Evolutionary conservation across 2,113 vertebrate species (phyloP).

Genomic region (Gadus macrocephalus): DNA sequence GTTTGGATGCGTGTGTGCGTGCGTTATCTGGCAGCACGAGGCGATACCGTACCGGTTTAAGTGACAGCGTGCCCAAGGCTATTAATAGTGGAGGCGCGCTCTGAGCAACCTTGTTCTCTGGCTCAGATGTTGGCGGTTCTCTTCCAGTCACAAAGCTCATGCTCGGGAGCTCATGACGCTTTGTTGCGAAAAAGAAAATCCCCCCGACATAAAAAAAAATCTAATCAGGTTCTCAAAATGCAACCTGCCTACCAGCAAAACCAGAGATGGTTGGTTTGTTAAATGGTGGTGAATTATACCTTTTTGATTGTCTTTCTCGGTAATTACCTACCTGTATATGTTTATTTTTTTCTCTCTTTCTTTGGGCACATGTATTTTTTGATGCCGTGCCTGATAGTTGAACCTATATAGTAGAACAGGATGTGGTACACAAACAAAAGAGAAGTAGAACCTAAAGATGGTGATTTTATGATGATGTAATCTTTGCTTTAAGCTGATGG

Average conservation of each 20-base stretch:
- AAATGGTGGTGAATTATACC: conserved; percentile 1
- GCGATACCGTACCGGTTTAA: background rate
- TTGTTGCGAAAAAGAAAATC: conserved; percentile 7
- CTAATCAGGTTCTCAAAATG: conserved; percentile 3
- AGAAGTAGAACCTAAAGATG: conserved; percentile 6
- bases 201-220: too few relatives aligned
- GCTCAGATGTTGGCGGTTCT: background rate
- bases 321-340: background rate
- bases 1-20: background rate
- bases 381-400: conserved; percentile 6
- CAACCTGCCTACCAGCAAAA: conserved; percentile 9
- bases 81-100: background rate
- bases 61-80: background rate
- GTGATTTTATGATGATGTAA: conserved; percentile 5
- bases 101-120: background rate
- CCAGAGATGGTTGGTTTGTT: background rate
- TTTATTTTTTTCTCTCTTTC: conserved; percentile 6
- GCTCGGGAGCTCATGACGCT: background rate
- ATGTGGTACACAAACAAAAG: conserved; percentile 7
- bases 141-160: conserved; percentile 4
- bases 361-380: conserved; percentile 14
- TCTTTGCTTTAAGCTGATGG: background rate
- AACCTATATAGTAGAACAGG: conserved; percentile 4
- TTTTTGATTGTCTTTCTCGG: conserved; percentile 9
- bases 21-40: background rate